Conservation (phyloP, 2,113 vertebrate species). For the Chamaetylas fuelleborni region DNA sequence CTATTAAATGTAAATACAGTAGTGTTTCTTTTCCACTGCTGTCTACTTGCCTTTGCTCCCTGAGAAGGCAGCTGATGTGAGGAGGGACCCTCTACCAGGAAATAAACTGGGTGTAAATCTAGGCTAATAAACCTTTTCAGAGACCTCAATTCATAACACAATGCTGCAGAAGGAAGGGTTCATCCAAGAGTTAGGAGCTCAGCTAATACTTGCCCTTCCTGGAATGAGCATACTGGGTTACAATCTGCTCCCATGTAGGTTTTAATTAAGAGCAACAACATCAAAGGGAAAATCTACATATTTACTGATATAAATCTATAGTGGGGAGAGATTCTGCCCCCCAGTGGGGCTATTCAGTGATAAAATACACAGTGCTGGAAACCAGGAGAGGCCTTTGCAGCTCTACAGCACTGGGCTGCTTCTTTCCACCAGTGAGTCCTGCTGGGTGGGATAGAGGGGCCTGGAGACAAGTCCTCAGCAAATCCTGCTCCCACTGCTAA, state of each 20-base stretch:
- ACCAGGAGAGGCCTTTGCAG: background rate
- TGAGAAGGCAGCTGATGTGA: background rate
- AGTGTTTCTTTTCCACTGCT: constrained; percentile 26
- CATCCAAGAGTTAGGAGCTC: constrained; percentile 26
- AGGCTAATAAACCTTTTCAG: constrained; percentile 11
- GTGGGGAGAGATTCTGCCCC: background rate
- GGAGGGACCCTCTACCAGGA: background rate
- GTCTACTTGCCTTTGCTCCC: constrained; percentile 41
- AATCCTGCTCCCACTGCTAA: background rate
- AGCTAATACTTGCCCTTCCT: background rate
- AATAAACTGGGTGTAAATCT: background rate
- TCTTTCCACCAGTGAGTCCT: background rate
- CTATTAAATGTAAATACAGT: constrained; percentile 28
- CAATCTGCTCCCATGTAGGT: background rate
- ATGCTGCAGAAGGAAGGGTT: background rate
- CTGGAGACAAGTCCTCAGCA: background rate
- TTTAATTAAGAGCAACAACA: background rate
- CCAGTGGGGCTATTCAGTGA: background rate
- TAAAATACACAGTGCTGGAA: background rate
- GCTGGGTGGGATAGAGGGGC: background rate
- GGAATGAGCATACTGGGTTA: background rate
- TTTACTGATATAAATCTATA: background rate
- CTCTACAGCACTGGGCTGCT: background rate
- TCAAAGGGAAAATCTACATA: background rate
- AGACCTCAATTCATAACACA: background rate